These are phyloP conservation scores for Australoheros scitulus DNA, from an alignment of 2,113 vertebrate species.

Conservation along the genomic window DNA sequence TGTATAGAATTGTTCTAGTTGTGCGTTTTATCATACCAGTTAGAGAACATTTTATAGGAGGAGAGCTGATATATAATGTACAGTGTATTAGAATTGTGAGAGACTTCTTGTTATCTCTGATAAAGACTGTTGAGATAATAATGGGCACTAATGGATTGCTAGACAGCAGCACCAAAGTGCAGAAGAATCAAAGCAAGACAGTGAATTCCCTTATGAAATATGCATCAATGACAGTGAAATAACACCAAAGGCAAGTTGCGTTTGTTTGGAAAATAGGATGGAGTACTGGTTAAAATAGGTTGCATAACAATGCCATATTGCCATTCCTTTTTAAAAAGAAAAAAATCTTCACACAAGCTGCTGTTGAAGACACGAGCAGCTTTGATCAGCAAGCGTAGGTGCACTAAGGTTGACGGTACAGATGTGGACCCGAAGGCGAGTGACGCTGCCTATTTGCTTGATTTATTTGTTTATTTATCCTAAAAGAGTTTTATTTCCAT, in stretches of 20 bases:
- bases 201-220: slow-evolving; percentile 72
- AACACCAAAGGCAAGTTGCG: slow-evolving; percentile 66
- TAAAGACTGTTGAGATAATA: slow-evolving; percentile 39
- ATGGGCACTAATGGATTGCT: slow-evolving; percentile 62
- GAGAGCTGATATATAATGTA: not conserved
- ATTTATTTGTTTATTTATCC: slow-evolving; percentile 24
- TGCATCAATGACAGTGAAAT: slow-evolving; percentile 63
- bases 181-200: slow-evolving; percentile 60
- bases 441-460: not conserved
- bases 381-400: slow-evolving; percentile 65
- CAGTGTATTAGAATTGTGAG: not conserved
- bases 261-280: slow-evolving; percentile 52
- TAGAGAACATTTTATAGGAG: not conserved
- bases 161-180: slow-evolving; percentile 53
- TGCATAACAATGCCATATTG: slow-evolving; percentile 46
- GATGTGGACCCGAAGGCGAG: slow-evolving; percentile 65
- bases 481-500: not conserved
- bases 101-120: slow-evolving; percentile 33
- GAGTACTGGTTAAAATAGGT: slow-evolving; percentile 37
- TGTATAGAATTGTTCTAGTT: not conserved
- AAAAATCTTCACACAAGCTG: slow-evolving; percentile 57
- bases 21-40: not conserved
- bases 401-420: slow-evolving; percentile 57
- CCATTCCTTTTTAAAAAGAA: not conserved
- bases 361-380: slow-evolving; percentile 40